These are phyloP conservation scores for Agrochola macilenta DNA, from an alignment of 2,888 invertebrate species.

Conservation along the genomic window DNA sequence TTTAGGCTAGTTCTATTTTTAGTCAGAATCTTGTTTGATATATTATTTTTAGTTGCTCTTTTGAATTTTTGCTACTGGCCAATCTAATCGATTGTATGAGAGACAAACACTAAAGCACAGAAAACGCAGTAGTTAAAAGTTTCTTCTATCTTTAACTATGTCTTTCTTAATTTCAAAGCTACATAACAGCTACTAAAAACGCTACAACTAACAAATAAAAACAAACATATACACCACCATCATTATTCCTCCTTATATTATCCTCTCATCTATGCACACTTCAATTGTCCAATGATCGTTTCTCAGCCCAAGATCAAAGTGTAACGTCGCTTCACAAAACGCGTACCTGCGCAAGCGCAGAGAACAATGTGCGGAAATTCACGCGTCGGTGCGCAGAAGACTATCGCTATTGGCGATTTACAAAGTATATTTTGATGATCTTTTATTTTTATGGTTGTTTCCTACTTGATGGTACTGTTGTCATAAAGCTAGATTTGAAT, in stretches of 20 bases:
- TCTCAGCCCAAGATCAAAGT: conserved; percentile 58
- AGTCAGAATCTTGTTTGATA: not conserved
- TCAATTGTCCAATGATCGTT: conserved; percentile 50
- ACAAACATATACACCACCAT: not conserved
- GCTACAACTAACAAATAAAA: not conserved
- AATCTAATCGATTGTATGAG: not conserved
- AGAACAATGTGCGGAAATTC: conserved; percentile 79
- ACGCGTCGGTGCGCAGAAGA: conserved; percentile 70
- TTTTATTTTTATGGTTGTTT: conserved; percentile 49
- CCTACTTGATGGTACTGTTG: conserved; percentile 18
- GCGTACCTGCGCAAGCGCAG: conserved; percentile 40
- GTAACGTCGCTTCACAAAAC: conserved; percentile 55
- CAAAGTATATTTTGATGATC: conserved; percentile 64
- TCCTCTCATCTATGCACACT: conserved; percentile 17
- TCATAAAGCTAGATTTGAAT: not conserved
- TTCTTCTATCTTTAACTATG: not conserved
- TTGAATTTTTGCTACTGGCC: not conserved
- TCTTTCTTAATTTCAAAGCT: not conserved
- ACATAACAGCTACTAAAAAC: not conserved
- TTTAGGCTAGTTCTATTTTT: conserved; percentile 25
- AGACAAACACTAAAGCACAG: not conserved
- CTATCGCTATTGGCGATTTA: conserved; percentile 68
- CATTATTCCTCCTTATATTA: conserved; percentile 8
- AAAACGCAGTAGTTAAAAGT: not conserved
- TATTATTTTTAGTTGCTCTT: conserved; percentile 8